Evolutionary conservation across 2,797 vertebrate genomes (phyloP).

Genomic region (Amazona ochrocephala): DNA sequence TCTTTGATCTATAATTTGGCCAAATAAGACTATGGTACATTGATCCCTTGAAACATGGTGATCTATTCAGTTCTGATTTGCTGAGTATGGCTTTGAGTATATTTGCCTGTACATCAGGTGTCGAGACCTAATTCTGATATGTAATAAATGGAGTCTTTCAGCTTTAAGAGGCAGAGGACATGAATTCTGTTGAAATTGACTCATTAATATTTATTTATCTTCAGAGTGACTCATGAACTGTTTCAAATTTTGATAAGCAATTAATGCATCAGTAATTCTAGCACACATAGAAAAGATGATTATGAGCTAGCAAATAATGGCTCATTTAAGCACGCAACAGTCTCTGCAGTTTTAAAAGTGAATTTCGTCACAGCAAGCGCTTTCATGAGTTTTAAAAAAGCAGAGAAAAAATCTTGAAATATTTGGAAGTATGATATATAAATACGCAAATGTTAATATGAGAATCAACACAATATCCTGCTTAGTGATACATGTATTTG

Average conservation of each 20-base stretch:
- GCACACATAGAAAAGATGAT: conserved; percentile 57
- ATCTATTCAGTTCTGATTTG: background rate
- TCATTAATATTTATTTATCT: conserved; percentile 74
- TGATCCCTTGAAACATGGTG: background rate
- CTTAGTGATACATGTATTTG: background rate
- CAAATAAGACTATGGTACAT: background rate
- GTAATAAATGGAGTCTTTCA: conserved; percentile 22
- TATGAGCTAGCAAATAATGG: conserved; percentile 53
- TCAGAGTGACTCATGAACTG: conserved; percentile 66
- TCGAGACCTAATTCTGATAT: conserved; percentile 15
- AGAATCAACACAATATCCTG: background rate
- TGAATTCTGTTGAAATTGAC: conserved; percentile 54
- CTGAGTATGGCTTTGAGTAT: background rate
- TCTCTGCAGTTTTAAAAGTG: conserved; percentile 34
- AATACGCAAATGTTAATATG: background rate
- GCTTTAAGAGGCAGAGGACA: conserved; percentile 15
- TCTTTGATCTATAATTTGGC: background rate
- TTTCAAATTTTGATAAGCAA: conserved; percentile 73
- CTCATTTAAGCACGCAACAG: background rate
- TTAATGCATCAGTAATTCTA: conserved; percentile 67
- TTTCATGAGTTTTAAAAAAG: conserved; percentile 7
- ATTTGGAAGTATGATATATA: background rate
- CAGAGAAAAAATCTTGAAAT: background rate
- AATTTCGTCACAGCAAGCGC: background rate
- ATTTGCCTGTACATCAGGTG: background rate